Conservation (phyloP, 2,113 vertebrate genomes). For the Hepsetus odoe region DNA sequence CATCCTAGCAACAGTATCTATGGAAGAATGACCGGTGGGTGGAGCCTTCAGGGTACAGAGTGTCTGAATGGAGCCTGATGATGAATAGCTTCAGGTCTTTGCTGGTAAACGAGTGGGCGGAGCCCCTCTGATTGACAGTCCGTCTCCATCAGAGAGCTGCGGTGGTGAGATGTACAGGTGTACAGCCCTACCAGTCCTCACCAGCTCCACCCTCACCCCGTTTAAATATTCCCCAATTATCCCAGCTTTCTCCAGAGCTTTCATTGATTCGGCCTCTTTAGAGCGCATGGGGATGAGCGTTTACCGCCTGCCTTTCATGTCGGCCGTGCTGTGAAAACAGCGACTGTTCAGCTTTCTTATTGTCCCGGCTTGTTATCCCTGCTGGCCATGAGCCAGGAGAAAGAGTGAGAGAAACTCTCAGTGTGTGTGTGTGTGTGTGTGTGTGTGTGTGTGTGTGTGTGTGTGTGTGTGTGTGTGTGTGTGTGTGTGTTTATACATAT, state of each 20-base stretch:
- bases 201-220: conserved; percentile 14
- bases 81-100: not conserved
- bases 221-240: conserved; percentile 46
- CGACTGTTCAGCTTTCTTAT: conserved; percentile 21
- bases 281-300: conserved; percentile 32
- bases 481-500: not conserved
- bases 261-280: conserved; percentile 39
- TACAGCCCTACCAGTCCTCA: conserved; percentile 4
- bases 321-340: conserved; percentile 28
- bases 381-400: conserved; percentile 40
- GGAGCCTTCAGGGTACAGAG: not conserved
- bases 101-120: not conserved
- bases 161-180: conserved; percentile 44
- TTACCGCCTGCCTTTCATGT: conserved; percentile 46
- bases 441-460: not conserved
- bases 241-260: conserved; percentile 8
- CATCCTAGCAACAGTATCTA: too few relatives aligned
- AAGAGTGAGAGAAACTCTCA: not conserved
- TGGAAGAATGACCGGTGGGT: too few relatives aligned
- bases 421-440: not conserved
- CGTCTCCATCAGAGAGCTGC: conserved; percentile 12
- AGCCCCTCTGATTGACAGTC: conserved; percentile 12
- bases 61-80: too few relatives aligned
- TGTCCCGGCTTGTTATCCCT: conserved; percentile 46
- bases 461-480: not conserved